Percentiles rank a stretch among this genome's conserved stretches.
These are phyloP conservation scores for Drosophila tropicalis DNA, from an alignment of 1,140 invertebrate species.

Conservation along the genomic window DNA sequence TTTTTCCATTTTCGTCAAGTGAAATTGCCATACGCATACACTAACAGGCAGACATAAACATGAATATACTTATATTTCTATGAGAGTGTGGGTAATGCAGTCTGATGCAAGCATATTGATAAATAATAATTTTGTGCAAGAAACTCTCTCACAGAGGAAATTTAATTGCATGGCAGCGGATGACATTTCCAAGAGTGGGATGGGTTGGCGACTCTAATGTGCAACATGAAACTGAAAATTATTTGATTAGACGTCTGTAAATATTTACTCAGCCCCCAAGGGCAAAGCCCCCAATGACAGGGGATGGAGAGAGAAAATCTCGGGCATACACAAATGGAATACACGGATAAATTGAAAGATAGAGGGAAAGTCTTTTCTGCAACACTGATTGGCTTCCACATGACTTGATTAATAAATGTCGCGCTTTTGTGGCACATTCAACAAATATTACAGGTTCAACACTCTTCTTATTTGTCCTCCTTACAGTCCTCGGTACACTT, in stretches of 20 bases:
- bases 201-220: constrained; percentile 12
- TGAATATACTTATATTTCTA: background rate
- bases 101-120: constrained; percentile 49
- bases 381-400: constrained; percentile 43
- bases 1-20: constrained; percentile 64
- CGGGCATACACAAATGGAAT: background rate
- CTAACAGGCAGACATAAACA: constrained; percentile 15
- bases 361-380: background rate
- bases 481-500: constrained; percentile 24
- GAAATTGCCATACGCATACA: constrained; percentile 32
- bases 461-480: background rate
- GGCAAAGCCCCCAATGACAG: background rate
- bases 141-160: constrained; percentile 46
- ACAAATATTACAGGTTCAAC: constrained; percentile 49
- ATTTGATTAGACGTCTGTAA: constrained; percentile 61
- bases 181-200: background rate
- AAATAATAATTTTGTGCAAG: constrained; percentile 56
- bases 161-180: constrained; percentile 51
- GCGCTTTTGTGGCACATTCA: constrained; percentile 57
- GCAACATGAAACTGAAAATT: constrained; percentile 51
- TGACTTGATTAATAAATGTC: constrained; percentile 74
- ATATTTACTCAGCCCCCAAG: constrained; percentile 39
- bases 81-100: background rate
- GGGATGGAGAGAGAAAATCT: background rate
- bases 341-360: background rate